Evolutionary conservation across 2,113 vertebrate species (phyloP), one percentile per base, ranked within the genome.

Genomic region (Rhizomys pruinosus): DNA sequence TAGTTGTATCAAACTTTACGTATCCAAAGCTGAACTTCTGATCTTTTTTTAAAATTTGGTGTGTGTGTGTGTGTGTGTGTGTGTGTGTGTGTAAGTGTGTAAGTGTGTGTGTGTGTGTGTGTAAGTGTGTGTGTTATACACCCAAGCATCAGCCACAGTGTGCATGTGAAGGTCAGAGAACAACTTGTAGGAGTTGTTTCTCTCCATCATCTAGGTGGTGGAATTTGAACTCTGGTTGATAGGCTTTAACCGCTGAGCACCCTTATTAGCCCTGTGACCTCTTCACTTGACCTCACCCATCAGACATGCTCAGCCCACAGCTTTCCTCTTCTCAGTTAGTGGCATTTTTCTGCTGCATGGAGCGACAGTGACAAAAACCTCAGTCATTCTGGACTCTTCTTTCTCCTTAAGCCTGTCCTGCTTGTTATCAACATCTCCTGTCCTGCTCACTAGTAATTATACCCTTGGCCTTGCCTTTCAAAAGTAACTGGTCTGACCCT

Each of bases 11-110:
- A 79, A 25, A 74, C 42, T 84, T 84, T 32, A n/a, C 57, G 25
- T 73, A n/a, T 78, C 77, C 37, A 95, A 42, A 59, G 47, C n/a
- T 74, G 47, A 84, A 87, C 78, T 29, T 80, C n/a, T 80, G n/a
- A 27, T 20, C 74, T 55, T 17, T 34, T 55, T 77, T 57, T 76
- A n/a, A n/a, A n/a, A n/a, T n/a, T n/a, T n/a, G n/a, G n/a, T n/a
- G n/a, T n/a, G 47, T 27, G n/a, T 42, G 4, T 42, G 71, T 42
- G 71, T 13, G 72, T 13, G 71, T 25, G n/a, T n/a, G n/a, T n/a
- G n/a, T 27, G 9, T 77, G 29, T 55, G 76, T 3, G 1, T 20
- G 11, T 32, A 17, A 22, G 32, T 8, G 22, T 34, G 19, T 69
- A 17, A 15, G 37, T 72, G 37, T 73, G 39, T 23, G 25, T 44